Percentiles rank a stretch among this genome's conserved stretches.
Evolutionary conservation across 2,797 vertebrate genomes (phyloP).

Genomic region (Sardinella longiceps): DNA sequence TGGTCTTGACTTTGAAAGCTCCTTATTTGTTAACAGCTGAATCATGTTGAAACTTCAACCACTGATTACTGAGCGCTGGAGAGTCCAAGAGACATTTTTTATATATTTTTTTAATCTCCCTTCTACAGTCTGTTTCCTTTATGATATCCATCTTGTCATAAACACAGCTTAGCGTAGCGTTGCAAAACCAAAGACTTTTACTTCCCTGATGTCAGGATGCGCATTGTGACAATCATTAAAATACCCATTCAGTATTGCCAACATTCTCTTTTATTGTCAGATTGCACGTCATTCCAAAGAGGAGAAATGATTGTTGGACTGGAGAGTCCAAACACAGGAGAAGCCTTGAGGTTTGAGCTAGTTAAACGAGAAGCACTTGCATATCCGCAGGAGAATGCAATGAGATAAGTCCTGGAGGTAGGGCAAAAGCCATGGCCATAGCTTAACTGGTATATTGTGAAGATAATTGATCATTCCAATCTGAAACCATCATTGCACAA

Average conservation of each 20-base stretch:
- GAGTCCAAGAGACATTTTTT: neutral
- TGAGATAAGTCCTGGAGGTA: constrained; percentile 7
- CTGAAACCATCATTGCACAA: constrained; percentile 10
- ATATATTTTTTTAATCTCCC: too few relatives aligned
- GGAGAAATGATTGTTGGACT: constrained; percentile 14
- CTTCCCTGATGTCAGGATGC: neutral
- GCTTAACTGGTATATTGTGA: constrained; percentile 11
- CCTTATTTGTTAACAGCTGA: neutral
- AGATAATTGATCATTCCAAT: constrained; percentile 4
- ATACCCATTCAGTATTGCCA: neutral
- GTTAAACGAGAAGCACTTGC: constrained; percentile 24
- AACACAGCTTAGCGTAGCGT: neutral
- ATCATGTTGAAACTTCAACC: neutral
- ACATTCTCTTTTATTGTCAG: constrained; percentile 35
- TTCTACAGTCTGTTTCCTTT: neutral
- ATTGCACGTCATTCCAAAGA: constrained; percentile 31
- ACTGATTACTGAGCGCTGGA: neutral
- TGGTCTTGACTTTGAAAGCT: neutral
- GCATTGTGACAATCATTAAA: neutral
- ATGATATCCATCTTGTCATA: neutral
- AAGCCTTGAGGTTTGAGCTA: constrained; percentile 17
- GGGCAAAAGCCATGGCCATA: neutral
- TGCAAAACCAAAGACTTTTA: neutral
- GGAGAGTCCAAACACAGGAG: neutral
- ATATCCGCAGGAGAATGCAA: constrained; percentile 11